Evolutionary conservation across 1,140 invertebrate species (phyloP), one percentile per base, ranked within the genome.

Genomic region (Psix sp.): DNA sequence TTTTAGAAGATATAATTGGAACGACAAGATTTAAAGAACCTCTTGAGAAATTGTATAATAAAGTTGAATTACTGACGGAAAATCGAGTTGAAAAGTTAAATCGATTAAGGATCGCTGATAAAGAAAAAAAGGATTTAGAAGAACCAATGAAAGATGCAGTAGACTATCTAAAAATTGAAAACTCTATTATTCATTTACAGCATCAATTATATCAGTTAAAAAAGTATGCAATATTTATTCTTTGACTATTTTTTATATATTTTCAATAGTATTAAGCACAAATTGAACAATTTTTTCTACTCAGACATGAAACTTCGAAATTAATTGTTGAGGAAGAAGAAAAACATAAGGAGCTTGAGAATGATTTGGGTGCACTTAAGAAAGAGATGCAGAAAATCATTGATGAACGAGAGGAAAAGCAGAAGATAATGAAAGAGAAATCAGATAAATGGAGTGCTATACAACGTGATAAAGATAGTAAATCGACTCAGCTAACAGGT

Each of bases 1-100:
- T 98, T 88, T 88, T 99, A 10, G 98, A 99, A 88, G 98, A 99
- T 83, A 98, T 99, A 63, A 96, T 99, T 81, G 98, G 98, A 0
- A 97, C 96, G 0, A 92, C 92, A 16, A 90, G 97, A 45, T 98
- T 93, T 74, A 94, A 94, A 84, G 92, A 94, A 82, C 96, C 97
- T 0, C 90, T 99, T 48, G 91, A 93, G 72, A 91, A 94, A 79
- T 87, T 99, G 13, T 87, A 89, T 18, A 88, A 91, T 21, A 91
- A 91, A 76, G 91, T 97, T 1, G 95, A 98, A 76, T 86, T 92
- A 26, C 86, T 97, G 14, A 92, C 92, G 35, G 94, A 96, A 74
- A 88, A 92, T 74, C 88, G 95, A 26, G 90, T 91, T 40, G 95
- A 97, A 85, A 98, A 98, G 84, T 84, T 97, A 24, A 96, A 96